Evolutionary conservation across 2,113 vertebrate genomes (phyloP).

Genomic region (Epinephelus moara): DNA sequence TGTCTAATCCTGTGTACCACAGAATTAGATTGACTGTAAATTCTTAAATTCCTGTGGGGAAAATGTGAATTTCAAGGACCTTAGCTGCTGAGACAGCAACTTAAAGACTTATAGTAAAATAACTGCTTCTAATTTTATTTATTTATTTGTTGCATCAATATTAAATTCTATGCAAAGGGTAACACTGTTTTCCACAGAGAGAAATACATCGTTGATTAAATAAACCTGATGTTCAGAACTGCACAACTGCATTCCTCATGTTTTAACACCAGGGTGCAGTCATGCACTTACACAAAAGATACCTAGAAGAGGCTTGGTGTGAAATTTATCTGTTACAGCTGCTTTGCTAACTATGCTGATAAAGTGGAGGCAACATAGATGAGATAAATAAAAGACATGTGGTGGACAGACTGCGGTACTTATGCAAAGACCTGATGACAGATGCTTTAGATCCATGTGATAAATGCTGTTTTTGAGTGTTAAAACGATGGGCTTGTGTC

Average conservation of each 20-base stretch:
- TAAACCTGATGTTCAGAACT: background rate
- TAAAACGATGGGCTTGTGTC: background rate
- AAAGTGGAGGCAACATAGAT: background rate
- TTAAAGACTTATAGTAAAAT: background rate
- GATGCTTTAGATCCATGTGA: background rate
- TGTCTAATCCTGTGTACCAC: background rate
- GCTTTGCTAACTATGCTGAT: background rate
- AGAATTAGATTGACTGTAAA: background rate
- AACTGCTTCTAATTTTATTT: background rate
- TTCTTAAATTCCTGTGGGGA: background rate
- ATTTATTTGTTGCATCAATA: background rate
- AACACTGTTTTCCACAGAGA: background rate
- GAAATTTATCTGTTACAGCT: background rate
- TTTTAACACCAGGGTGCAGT: slow-evolving; percentile 65
- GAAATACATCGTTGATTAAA: background rate
- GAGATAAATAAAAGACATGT: background rate
- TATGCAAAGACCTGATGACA: background rate
- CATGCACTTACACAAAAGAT: slow-evolving; percentile 25
- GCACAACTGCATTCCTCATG: slow-evolving; percentile 37
- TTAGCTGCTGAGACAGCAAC: background rate
- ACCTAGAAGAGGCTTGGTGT: background rate
- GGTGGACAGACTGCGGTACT: background rate
- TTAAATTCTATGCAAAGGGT: background rate
- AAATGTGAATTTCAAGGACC: background rate
- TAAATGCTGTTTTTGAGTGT: background rate